Percentiles rank a stretch among this genome's conserved stretches.
These are phyloP conservation scores for Syngnathoides biaculeatus DNA, from an alignment of 2,113 vertebrate species.

Conservation along the genomic window DNA sequence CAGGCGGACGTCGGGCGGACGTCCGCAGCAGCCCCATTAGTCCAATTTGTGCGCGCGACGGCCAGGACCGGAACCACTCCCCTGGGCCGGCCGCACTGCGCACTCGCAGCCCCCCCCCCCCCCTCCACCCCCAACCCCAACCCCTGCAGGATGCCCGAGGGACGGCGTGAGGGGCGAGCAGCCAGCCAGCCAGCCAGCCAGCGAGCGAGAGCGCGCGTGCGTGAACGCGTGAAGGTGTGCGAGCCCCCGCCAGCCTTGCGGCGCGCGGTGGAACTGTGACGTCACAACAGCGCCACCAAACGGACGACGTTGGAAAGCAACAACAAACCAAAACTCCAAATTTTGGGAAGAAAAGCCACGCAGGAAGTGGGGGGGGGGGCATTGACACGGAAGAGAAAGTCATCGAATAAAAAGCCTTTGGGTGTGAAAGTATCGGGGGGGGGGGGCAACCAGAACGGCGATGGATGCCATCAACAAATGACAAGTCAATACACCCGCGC, in stretches of 20 bases:
- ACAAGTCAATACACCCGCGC: too few relatives aligned
- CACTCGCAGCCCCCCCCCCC: conserved; percentile 9
- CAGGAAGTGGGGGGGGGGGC: too few relatives aligned
- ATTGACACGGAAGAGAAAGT: too few relatives aligned
- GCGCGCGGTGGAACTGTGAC: conserved; percentile 49
- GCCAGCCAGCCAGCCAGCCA: too few relatives aligned
- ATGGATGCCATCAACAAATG: too few relatives aligned
- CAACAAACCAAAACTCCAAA: too few relatives aligned
- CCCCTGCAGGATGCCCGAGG: background rate
- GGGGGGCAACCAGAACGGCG: too few relatives aligned
- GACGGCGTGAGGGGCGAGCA: background rate
- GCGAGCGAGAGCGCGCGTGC: background rate
- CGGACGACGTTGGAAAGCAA: conserved; percentile 37
- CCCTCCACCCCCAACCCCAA: too few relatives aligned
- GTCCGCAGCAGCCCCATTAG: conserved; percentile 6
- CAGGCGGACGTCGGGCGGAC: background rate
- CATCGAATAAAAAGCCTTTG: too few relatives aligned
- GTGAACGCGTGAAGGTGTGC: conserved; percentile 9
- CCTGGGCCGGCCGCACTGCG: conserved; percentile 36
- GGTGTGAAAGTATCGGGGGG: too few relatives aligned
- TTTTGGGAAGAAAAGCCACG: too few relatives aligned
- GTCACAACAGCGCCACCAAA: conserved; percentile 71
- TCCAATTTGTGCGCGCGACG: conserved; percentile 2
- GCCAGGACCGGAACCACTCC: conserved; percentile 35
- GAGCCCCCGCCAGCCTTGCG: background rate